Base-by-base conservation (phyloP, 2,113 vertebrate species). In the Tor tambroides region DNA sequence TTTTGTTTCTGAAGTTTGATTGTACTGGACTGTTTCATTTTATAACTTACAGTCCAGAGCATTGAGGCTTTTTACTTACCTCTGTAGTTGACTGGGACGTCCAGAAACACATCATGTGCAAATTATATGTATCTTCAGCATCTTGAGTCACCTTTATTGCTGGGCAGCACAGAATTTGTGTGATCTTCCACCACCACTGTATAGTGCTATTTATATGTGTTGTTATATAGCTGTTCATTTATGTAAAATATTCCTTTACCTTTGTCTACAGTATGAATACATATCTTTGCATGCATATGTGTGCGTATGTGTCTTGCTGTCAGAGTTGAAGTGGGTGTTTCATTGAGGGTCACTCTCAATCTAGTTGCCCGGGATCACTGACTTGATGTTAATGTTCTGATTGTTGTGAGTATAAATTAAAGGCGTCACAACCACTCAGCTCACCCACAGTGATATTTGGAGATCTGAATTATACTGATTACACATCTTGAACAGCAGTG, bases 401-500 rank as follows among this genome's bases (percentile, higher is more conserved):
- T 41, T 43, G 72, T 79, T 38, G 19, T 63, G 69, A 78, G 30
- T 35, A 38, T 43, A 38, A 56, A 32, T 72, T 82, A 65, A 75
- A 32, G 59, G 41, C 4, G 23, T 83, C 79, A 67, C 71, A 84
- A 46, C 32, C 72, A 72, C 49, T 74, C 67, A 41, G 49, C 83
- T 84, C 69, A 84, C 19, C 83, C 19, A 41, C 11, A 59, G 67
- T 56, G 19, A 59, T 59, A 75, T 74, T 59, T 84, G 46, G 63
- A 72, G 67, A 54, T 72, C 78, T 86, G 67, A 81, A 80, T 80
- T 81, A 86, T 72, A 56, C 78, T 72, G 32, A 80, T 80, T 81
- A 80, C 46, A 80, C 85, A 56, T 74, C 46, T 83, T 59, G 71
- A 75, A 74, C 79, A 43, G 76, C 67, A 82, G 49, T 84, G 85